phyloP scores from a whole-genome alignment of 2,888 invertebrate genomes.

The Labia minor region DNA sequence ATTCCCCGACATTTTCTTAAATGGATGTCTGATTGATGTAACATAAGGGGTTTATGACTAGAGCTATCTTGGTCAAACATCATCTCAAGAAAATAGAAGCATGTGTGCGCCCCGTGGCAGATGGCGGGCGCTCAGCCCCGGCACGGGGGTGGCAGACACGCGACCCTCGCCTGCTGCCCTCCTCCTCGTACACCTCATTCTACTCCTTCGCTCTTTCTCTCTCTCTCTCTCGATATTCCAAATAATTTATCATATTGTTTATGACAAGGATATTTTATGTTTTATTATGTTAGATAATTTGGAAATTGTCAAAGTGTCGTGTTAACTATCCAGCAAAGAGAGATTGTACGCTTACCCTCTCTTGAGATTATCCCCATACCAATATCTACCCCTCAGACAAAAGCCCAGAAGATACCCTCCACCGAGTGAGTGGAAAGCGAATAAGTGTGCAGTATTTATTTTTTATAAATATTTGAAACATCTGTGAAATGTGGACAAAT shows the following conservation, averaged over 20 bases:
- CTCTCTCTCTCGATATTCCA: not conserved
- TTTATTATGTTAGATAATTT: conserved; percentile 2
- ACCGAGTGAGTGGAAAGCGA: not conserved
- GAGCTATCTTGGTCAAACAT: conserved; percentile 2
- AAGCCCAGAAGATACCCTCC: too few relatives aligned
- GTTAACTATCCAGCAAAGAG: not conserved
- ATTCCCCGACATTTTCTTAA: not conserved
- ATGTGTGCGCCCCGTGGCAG: not conserved
- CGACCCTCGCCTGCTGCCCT: not conserved
- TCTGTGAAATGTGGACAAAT: conserved; percentile 13
- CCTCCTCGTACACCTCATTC: not conserved
- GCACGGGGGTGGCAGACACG: conserved; percentile 6
- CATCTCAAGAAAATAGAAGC: not conserved
- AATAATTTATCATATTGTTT: conserved; percentile 1
- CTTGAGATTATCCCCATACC: not conserved
- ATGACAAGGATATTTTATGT: not conserved
- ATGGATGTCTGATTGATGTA: not conserved
- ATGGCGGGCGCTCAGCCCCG: not conserved
- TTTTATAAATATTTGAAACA: conserved; percentile 7
- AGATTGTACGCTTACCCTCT: not conserved
- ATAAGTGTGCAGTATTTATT: not conserved
- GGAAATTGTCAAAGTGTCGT: not conserved
- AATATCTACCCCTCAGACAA: not conserved
- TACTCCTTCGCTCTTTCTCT: not conserved
- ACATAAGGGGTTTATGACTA: conserved; percentile 13